These are phyloP conservation scores for Anodontia alba DNA, from an alignment of 2,888 invertebrate species.

Conservation along the genomic window DNA sequence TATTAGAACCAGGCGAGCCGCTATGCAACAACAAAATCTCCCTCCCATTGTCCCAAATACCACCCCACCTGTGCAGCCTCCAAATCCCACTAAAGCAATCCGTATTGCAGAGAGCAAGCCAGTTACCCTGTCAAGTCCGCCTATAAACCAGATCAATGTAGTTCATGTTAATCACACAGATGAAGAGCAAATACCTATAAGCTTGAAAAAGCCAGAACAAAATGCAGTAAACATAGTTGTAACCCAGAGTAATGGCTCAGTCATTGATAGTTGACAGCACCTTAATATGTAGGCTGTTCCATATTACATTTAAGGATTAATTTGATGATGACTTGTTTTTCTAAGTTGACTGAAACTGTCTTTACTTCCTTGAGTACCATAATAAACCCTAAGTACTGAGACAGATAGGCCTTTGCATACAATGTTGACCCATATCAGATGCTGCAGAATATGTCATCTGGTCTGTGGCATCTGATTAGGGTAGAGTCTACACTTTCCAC, in stretches of 20 bases:
- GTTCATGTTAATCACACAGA: slow-evolving; percentile 4
- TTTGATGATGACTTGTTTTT: too few relatives aligned
- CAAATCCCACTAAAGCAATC: background rate
- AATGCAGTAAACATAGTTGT: background rate
- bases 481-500: too few relatives aligned
- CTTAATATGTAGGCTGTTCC: too few relatives aligned
- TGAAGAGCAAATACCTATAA: slow-evolving; percentile 2
- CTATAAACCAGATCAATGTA: background rate
- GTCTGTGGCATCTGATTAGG: too few relatives aligned
- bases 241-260: slow-evolving; percentile 24
- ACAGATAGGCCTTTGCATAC: too few relatives aligned
- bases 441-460: too few relatives aligned
- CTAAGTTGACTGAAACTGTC: too few relatives aligned
- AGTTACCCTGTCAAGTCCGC: background rate
- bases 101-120: background rate
- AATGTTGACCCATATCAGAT: too few relatives aligned
- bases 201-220: background rate
- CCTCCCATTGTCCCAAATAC: background rate
- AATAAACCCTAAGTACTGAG: too few relatives aligned
- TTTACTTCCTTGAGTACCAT: too few relatives aligned
- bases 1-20: slow-evolving; percentile 82
- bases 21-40: slow-evolving; percentile 39
- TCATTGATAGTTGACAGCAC: background rate
- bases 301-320: too few relatives aligned
- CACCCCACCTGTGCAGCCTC: background rate